phyloP scores from a whole-genome alignment of 2,113 vertebrate species.

The Peromyscus polionotus region DNA sequence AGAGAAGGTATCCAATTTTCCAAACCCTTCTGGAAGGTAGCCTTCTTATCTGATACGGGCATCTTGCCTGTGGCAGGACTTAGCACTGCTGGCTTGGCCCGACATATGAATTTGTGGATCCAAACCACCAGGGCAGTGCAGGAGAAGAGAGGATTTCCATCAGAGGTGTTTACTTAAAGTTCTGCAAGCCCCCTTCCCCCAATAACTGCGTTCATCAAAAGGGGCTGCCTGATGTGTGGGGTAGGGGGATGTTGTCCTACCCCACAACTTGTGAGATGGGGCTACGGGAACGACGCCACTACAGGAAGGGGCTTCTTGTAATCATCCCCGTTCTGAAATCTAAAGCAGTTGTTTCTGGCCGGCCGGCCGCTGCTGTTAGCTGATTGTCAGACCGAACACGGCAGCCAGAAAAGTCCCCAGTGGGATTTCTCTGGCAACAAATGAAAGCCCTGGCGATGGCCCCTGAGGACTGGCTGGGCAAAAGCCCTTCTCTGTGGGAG shows the following conservation, averaged over 20 bases:
- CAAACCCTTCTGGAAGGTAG: conserved; percentile 11
- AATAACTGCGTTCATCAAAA: conserved; percentile 11
- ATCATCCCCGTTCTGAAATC: conserved; percentile 51
- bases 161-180: conserved; percentile 30
- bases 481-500: neutral
- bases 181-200: neutral
- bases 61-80: conserved; percentile 1
- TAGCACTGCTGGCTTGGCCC: neutral
- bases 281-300: neutral
- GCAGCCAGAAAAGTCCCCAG: conserved; percentile 65
- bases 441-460: conserved; percentile 64
- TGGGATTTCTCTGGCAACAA: conserved; percentile 70
- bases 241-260: neutral
- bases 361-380: neutral
- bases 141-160: neutral
- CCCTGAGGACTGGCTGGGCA: conserved; percentile 32
- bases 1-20: conserved; percentile 43
- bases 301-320: conserved; percentile 12
- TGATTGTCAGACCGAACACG: conserved; percentile 56
- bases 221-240: neutral
- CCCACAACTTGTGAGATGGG: conserved; percentile 4
- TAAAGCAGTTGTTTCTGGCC: conserved; percentile 45
- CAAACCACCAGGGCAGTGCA: neutral
- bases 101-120: neutral
- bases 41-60: conserved; percentile 39